A percentile compares a stretch with the other conserved stretches of the same genome.
These are phyloP conservation scores for Parelbella ahira DNA, from an alignment of 2,888 invertebrate genomes.

Conservation along the genomic window DNA sequence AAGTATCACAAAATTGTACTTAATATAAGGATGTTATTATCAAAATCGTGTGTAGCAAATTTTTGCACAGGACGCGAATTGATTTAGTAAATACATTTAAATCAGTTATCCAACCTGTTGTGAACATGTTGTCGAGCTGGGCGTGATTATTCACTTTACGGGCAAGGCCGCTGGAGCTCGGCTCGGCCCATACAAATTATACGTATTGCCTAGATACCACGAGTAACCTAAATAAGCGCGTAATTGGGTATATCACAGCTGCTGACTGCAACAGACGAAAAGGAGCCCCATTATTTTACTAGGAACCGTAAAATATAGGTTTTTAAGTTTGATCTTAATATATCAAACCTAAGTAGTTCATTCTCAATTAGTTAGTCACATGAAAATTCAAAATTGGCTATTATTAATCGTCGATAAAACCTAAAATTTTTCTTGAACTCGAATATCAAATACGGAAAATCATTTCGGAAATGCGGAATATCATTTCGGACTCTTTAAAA, in stretches of 20 bases:
- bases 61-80: slow-evolving; percentile 41
- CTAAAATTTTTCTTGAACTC: no score
- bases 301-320: no score
- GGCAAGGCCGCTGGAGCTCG: slow-evolving; percentile 49
- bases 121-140: slow-evolving; percentile 48
- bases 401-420: no score
- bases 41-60: slow-evolving; percentile 21
- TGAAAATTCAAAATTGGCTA: no score
- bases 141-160: slow-evolving; percentile 75
- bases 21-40: slow-evolving; percentile 6
- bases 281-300: no score
- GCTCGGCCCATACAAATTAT: slow-evolving; percentile 44
- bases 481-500: no score
- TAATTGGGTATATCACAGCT: not conserved
- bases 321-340: no score
- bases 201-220: slow-evolving; percentile 34
- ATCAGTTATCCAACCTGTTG: slow-evolving; percentile 64
- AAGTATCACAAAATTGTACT: slow-evolving; percentile 1
- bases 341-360: no score
- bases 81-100: slow-evolving; percentile 54
- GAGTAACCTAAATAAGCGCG: slow-evolving; percentile 9
- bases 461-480: no score
- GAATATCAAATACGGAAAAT: no score
- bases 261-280: no score
- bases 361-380: no score